These are phyloP conservation scores for Drosophila neotestacea DNA, from an alignment of 2,888 invertebrate genomes.

Conservation along the genomic window DNA sequence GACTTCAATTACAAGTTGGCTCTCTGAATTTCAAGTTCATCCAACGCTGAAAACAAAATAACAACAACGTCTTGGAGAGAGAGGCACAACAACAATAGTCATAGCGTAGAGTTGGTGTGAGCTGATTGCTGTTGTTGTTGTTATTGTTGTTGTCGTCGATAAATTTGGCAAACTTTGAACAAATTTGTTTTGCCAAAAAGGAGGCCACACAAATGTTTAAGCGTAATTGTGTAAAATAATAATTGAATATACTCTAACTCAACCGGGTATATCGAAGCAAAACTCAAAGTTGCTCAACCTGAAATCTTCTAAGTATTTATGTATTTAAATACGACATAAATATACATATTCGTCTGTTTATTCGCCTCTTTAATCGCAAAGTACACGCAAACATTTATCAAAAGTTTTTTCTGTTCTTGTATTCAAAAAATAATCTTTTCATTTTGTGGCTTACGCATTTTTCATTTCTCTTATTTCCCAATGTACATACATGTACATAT, in stretches of 20 bases:
- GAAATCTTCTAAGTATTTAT: slow-evolving; percentile 4
- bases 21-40: slow-evolving; percentile 80
- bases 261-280: background rate
- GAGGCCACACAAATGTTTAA: slow-evolving; percentile 43
- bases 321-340: background rate
- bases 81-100: slow-evolving; percentile 9
- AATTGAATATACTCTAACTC: slow-evolving; percentile 15
- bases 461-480: slow-evolving; percentile 4
- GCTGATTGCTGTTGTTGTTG: background rate
- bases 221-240: slow-evolving; percentile 25
- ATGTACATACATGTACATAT: background rate
- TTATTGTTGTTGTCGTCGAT: slow-evolving; percentile 25
- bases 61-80: slow-evolving; percentile 16
- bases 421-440: background rate
- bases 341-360: background rate
- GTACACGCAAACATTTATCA: slow-evolving; percentile 5
- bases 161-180: slow-evolving; percentile 28
- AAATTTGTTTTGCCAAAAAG: slow-evolving; percentile 24
- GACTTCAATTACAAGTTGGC: slow-evolving; percentile 63
- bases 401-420: slow-evolving; percentile 10
- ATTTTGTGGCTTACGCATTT: slow-evolving; percentile 14
- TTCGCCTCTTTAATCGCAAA: background rate
- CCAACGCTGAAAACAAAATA: slow-evolving; percentile 48
- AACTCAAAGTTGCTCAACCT: background rate
- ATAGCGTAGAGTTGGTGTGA: slow-evolving; percentile 1